Evolutionary conservation across 2,797 vertebrate species (phyloP).

Genomic region (Lithobates pipiens): DNA sequence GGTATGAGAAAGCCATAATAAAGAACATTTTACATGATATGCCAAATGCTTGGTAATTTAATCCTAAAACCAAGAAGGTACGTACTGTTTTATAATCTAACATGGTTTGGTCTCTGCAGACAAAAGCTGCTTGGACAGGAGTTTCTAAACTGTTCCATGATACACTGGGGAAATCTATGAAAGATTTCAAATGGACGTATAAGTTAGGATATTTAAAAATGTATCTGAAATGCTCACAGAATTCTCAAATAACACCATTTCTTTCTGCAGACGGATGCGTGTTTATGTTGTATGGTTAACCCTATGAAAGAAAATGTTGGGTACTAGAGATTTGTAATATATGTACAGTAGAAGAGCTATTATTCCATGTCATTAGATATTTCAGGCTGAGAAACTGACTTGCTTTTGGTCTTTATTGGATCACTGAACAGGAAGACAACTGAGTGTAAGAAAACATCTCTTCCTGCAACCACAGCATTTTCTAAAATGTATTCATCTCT

Average conservation of each 20-base stretch:
- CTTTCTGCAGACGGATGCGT: neutral
- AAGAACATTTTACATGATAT: conserved; percentile 75
- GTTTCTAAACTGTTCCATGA: conserved; percentile 33
- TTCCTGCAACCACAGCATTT: neutral
- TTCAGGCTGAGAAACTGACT: neutral
- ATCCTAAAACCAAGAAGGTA: conserved; percentile 69
- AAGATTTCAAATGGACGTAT: conserved; percentile 11
- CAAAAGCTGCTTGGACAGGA: conserved; percentile 66
- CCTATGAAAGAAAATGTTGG: neutral
- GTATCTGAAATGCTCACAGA: neutral
- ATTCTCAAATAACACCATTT: neutral
- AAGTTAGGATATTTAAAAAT: neutral
- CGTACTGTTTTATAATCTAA: conserved; percentile 57
- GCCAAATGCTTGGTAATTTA: conserved; percentile 74
- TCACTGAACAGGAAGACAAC: neutral
- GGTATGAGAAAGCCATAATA: conserved; percentile 75
- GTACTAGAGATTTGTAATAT: neutral
- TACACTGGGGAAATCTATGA: conserved; percentile 16
- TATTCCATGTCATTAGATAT: neutral
- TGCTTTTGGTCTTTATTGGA: neutral
- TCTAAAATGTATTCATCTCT: neutral
- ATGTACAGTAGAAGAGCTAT: neutral
- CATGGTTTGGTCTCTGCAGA: conserved; percentile 60
- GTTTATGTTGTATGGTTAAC: neutral
- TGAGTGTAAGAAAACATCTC: neutral